Percentiles rank a stretch among this genome's conserved stretches.
These are phyloP conservation scores for Nephrotoma flavescens DNA, from an alignment of 2,888 invertebrate genomes.

Conservation along the genomic window DNA sequence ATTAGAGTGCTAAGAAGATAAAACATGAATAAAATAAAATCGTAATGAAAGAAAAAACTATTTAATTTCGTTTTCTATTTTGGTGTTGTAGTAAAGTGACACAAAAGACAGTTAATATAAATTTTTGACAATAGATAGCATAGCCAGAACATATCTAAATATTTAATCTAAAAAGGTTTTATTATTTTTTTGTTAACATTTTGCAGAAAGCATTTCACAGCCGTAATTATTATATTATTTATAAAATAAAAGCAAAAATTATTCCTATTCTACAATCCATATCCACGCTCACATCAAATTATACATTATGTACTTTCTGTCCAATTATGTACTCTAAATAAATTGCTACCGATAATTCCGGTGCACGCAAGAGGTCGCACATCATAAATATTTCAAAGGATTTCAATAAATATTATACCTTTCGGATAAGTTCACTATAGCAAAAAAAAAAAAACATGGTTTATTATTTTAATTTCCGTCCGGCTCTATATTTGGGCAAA, in stretches of 20 bases:
- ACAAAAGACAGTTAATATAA: background rate
- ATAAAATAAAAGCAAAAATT: too few species aligned
- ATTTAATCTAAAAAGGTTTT: background rate
- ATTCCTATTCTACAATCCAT: too few species aligned
- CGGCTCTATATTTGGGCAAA: background rate
- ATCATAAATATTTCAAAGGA: background rate
- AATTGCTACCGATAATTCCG: background rate
- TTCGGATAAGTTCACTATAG: background rate
- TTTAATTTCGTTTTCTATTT: background rate
- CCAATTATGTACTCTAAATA: background rate
- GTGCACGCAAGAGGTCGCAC: background rate
- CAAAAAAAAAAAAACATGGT: background rate
- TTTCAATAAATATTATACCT: background rate
- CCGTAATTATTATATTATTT: background rate
- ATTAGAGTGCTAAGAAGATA: too few species aligned
- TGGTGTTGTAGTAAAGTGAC: background rate
- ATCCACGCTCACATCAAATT: too few species aligned
- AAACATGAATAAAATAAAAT: background rate
- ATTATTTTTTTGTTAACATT: background rate
- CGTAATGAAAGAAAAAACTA: background rate
- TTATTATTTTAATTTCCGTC: background rate
- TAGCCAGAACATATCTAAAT: background rate
- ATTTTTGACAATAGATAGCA: background rate
- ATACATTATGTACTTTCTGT: background rate
- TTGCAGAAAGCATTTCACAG: background rate